Evolutionary conservation across 2,797 vertebrate genomes (phyloP).

Genomic region (Argyrosomus regius): DNA sequence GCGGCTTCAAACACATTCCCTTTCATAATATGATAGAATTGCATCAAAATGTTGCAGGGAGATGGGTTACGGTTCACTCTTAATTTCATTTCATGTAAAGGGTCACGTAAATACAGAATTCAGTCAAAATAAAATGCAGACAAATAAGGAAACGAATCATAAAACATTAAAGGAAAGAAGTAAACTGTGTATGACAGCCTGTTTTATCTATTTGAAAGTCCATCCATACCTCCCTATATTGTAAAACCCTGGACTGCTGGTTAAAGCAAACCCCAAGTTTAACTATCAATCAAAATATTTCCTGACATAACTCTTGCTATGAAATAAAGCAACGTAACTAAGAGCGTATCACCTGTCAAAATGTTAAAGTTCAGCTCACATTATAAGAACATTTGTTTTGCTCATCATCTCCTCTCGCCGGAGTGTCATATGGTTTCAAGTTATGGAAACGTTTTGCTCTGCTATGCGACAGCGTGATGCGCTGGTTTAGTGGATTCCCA

Average conservation of each 20-base stretch:
- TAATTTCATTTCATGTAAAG: neutral
- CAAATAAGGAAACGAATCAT: neutral
- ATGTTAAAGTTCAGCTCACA: neutral
- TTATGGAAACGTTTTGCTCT: constrained; percentile 19
- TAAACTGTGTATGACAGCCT: neutral
- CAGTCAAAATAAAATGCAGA: neutral
- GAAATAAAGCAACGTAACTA: neutral
- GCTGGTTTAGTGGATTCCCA: constrained; percentile 9
- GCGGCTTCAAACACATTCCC: constrained; percentile 52
- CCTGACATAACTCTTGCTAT: neutral
- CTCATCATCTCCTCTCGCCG: neutral
- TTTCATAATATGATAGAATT: constrained; percentile 29
- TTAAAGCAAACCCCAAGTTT: neutral
- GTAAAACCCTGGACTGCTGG: neutral
- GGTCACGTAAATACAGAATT: neutral
- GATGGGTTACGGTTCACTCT: neutral
- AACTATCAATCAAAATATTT: neutral
- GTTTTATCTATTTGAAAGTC: neutral
- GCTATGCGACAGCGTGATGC: constrained; percentile 1
- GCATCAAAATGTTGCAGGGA: neutral
- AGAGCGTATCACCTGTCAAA: neutral
- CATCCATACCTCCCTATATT: no score
- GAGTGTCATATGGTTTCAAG: constrained; percentile 30
- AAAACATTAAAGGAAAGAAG: neutral
- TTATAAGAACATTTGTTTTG: neutral